Conservation (phyloP, 2,113 vertebrate species). For the Patagioenas fasciata region DNA sequence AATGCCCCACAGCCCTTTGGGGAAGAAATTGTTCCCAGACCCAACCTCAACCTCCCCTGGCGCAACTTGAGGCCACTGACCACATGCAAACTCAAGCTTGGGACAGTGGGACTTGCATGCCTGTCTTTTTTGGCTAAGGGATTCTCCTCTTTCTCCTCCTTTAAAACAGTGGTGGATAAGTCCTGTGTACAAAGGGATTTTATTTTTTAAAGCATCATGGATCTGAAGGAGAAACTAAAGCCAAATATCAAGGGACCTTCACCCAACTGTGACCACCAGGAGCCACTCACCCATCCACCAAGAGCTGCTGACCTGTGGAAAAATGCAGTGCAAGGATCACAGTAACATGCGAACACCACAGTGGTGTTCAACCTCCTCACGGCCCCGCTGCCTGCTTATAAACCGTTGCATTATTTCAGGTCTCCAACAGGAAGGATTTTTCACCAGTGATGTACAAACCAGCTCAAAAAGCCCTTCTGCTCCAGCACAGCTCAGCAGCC, state of each 20-base stretch:
- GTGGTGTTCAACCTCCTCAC: rapidly evolving
- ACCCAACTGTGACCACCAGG: not conserved
- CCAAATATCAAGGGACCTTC: not conserved
- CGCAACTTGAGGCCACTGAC: not conserved
- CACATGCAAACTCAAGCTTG: rapidly evolving
- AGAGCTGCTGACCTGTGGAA: rapidly evolving
- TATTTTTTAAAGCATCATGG: not conserved
- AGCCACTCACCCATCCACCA: not conserved
- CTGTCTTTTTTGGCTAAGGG: not conserved
- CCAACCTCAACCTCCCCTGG: no score
- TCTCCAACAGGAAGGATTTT: not conserved
- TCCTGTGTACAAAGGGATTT: not conserved
- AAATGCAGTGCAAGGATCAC: not conserved
- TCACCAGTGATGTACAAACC: not conserved
- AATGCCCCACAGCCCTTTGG: no score
- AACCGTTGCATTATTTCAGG: not conserved
- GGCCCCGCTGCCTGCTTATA: not conserved
- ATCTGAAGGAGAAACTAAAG: not conserved
- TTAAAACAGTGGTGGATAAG: not conserved
- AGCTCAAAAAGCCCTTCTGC: not conserved
- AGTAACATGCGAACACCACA: not conserved
- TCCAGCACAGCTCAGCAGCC: not conserved
- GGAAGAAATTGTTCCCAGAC: no score
- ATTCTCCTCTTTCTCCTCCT: no score
- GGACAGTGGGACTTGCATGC: not conserved